These are phyloP conservation scores for Diadema setosum DNA, from an alignment of 35 echinoderm and acorn worm species.

Conservation along the genomic window DNA sequence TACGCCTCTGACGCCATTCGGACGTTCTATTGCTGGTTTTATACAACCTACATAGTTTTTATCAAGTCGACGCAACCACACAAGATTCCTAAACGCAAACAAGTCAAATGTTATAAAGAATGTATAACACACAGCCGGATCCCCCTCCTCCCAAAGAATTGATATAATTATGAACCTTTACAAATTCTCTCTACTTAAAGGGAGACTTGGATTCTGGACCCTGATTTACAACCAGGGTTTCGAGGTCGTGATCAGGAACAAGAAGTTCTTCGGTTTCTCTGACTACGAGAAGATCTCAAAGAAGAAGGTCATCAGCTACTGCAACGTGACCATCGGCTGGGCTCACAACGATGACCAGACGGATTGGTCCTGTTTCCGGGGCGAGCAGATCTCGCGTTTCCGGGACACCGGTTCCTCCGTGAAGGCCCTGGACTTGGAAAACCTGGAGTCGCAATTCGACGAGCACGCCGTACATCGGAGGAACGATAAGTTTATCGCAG, in stretches of 20 bases:
- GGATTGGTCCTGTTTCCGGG: slow-evolving; percentile 64
- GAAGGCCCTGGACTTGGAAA: background rate
- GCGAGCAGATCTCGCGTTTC: slow-evolving; percentile 1
- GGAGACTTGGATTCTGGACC: slow-evolving; percentile 58
- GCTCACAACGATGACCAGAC: slow-evolving; percentile 51
- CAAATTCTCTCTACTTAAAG: background rate
- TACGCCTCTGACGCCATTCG: too few relatives aligned
- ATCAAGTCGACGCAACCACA: too few relatives aligned
- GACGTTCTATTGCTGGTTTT: too few relatives aligned
- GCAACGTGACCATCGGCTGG: slow-evolving; percentile 58
- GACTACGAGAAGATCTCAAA: slow-evolving; percentile 10
- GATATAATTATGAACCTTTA: background rate
- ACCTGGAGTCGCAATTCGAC: background rate
- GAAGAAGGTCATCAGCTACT: slow-evolving; percentile 28
- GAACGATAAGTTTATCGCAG: slow-evolving; percentile 4
- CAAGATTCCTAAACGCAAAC: too few relatives aligned
- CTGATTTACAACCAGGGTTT: slow-evolving; percentile 85
- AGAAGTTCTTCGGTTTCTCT: slow-evolving; percentile 67
- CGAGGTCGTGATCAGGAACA: slow-evolving; percentile 54
- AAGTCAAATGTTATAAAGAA: too few relatives aligned
- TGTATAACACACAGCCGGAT: too few relatives aligned
- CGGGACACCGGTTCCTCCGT: background rate
- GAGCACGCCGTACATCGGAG: background rate
- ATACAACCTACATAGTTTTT: too few relatives aligned
- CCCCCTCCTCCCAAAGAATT: too few relatives aligned